Base-by-base conservation (phyloP, 1,140 invertebrate species). In the Arctopsyche grandis region DNA sequence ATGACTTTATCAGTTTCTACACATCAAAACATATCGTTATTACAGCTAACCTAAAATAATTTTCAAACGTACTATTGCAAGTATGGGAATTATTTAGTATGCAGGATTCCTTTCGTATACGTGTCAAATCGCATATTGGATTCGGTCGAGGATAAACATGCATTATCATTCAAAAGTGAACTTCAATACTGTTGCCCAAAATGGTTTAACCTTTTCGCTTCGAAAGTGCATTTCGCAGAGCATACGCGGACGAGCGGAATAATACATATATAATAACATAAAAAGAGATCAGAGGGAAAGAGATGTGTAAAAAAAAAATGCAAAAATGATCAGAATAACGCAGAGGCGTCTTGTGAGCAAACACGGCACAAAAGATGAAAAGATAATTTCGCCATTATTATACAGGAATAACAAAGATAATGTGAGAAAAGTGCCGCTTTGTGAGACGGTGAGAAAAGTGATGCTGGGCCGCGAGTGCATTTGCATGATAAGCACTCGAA, bases 321-420 rank as follows among this genome's bases (percentile, higher is more conserved):
- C 77, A 78, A 79, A 73, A 52, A 52, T 52, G 48, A 52, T 52
- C 48, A 52, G 16, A 52, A 63, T 12, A 76, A 76, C 58, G 60
- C 76, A 48, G 76, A 77, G 76, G 76, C 76, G 66, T 78, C 77
- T 78, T 82, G 66, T 82, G 71, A 76, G 79, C 81, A 82, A 82
- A 82, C 81, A 82, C 74, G 12, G 79, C 56, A 80, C 78, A 82
- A 82, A 71, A 80, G 79, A 69, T 76, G 71, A 79, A 80, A 73
- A 82, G 81, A 82, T 82, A 82, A 80, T 82, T 82, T 80, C 70
- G 73, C 81, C 69, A 77, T 80, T 82, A 76, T 80, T 75, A 80
- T 80, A 63, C 81, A 78, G 78, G 63, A 79, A 82, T 82, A 79
- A 82, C 79, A 82, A 82, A 82, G 81, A 82, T 82, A 78, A 82